Conservation (phyloP, 2,888 invertebrate genomes). For the Eupithecia inturbata region DNA sequence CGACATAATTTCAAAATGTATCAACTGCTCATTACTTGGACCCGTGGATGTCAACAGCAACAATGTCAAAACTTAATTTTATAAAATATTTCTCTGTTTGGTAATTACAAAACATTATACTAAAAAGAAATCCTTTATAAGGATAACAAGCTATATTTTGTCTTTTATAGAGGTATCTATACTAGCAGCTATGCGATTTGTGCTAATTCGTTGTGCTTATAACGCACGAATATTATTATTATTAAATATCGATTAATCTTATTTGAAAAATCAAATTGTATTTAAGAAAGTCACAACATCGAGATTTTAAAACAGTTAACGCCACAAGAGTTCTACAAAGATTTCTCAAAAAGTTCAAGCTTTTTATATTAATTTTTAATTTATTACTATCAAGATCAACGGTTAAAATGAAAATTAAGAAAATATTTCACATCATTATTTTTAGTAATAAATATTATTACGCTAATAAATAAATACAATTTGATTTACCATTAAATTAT, state of each 20-base stretch:
- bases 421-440: conserved; percentile 32
- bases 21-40: conserved; percentile 69
- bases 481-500: conserved; percentile 38
- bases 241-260: conserved; percentile 42
- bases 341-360: conserved; percentile 33
- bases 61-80: conserved; percentile 73
- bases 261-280: conserved; percentile 57
- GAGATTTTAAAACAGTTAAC: conserved; percentile 32
- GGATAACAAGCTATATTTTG: conserved; percentile 81
- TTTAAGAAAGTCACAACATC: conserved; percentile 37
- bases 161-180: conserved; percentile 76
- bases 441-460: conserved; percentile 9
- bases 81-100: conserved; percentile 73
- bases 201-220: conserved; percentile 69
- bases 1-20: conserved; percentile 56
- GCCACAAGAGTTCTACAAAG: conserved; percentile 28
- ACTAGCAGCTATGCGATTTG: conserved; percentile 71
- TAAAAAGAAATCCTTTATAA: conserved; percentile 78
- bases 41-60: conserved; percentile 77
- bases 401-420: conserved; percentile 18
- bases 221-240: conserved; percentile 56
- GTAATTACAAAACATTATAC: conserved; percentile 69
- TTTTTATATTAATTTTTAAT: conserved; percentile 14
- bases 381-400: conserved; percentile 19
- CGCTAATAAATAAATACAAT: conserved; percentile 33